Base-by-base conservation (phyloP, 2,888 invertebrate species). In the Papilio protenor region DNA sequence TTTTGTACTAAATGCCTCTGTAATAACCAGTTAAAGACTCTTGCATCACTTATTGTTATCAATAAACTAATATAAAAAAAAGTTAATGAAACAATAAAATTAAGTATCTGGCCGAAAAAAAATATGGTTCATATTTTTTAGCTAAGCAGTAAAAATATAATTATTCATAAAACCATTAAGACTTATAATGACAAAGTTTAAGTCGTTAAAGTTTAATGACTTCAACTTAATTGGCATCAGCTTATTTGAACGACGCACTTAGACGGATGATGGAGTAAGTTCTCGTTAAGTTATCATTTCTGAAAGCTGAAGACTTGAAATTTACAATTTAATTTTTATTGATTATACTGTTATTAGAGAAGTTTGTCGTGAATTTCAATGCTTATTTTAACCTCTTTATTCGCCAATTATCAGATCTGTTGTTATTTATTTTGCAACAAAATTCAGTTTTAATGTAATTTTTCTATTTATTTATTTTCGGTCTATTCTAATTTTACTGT, bases 181-280 rank as follows among this genome's bases (percentile, higher is more conserved):
- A 14, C 16, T 33, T 5, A 73, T 21, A 66, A 74, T 75, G 52
- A 49, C 49, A 27, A 64, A 75, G 49, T 75, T 75, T 49, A 23
- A 64, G 52, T 75, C 40, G 52, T 75, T 75, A 52, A 75, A 66
- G 49, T 66, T 23, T 64, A 75, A 75, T 49, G 74, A 47, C 33
- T 75, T 61, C 59, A 61, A 73, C n/a, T 73, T 73, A 73, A 73
- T 73, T 61, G 59, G 55, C 45, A 61, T 59, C 11, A 64, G 18
- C 64, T 75, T 75, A 52, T n/a, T 74, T 33, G 33, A 64, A 49
- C 33, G 74, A 75, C 64, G 74, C 33, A 75, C n/a, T 75, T 52
- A 64, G 66, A 64, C 16, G 49, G 49, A 75, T 64, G 74, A 74
- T 66, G 64, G 74, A 75, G 52, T 75, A 75, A 64, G 74, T 49